Percentiles rank a stretch among this genome's conserved stretches.
Conservation (phyloP, 2,797 vertebrate species). For the Ataeniobius toweri region DNA sequence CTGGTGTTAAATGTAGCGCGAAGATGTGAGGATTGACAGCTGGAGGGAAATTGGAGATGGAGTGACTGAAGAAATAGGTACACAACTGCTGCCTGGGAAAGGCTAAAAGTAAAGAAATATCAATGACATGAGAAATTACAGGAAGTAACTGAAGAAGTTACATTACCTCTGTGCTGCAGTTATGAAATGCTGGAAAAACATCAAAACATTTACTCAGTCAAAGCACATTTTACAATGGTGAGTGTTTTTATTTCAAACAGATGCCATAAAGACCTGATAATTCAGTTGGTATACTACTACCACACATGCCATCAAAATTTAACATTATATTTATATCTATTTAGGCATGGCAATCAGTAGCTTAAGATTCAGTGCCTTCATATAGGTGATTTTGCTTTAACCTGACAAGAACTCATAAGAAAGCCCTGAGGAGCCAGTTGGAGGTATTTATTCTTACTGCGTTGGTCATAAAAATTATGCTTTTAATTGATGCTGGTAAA, state of each 20-base stretch:
- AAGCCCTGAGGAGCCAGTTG: conserved; percentile 14
- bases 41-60: conserved; percentile 45
- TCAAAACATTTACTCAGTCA: conserved; percentile 54
- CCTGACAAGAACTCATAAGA: conserved; percentile 24
- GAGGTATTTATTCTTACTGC: conserved; percentile 19
- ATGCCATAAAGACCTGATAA: conserved; percentile 26
- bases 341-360: conserved; percentile 31
- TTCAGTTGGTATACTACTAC: conserved; percentile 27
- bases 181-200: conserved; percentile 52
- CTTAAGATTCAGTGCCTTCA: conserved; percentile 11
- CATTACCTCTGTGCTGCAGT: conserved; percentile 34
- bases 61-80: conserved; percentile 41
- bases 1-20: conserved; percentile 47
- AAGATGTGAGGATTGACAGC: conserved; percentile 51
- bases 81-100: conserved; percentile 1
- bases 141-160: conserved; percentile 32
- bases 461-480: not conserved
- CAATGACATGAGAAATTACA: conserved; percentile 11
- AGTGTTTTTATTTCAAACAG: conserved; percentile 51
- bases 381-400: conserved; percentile 21
- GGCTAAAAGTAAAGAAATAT: conserved; percentile 5
- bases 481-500: not conserved
- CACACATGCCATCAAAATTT: conserved; percentile 14
- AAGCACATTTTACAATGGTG: conserved; percentile 39
- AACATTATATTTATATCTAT: conserved; percentile 15